These are phyloP conservation scores for Leptinotarsa tumamoca DNA, from an alignment of 2,888 invertebrate genomes.

Conservation along the genomic window DNA sequence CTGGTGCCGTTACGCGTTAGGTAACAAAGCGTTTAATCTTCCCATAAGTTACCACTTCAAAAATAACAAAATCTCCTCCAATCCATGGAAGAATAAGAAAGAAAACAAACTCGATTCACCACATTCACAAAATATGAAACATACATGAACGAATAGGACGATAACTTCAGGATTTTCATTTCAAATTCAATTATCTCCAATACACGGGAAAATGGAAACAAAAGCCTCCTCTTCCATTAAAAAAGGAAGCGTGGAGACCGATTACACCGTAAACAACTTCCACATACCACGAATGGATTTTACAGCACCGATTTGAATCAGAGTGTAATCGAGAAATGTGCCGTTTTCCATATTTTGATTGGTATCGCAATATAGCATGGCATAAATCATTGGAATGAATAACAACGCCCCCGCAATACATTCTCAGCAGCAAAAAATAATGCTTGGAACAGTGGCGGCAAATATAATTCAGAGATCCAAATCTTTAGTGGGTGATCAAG, in stretches of 20 bases:
- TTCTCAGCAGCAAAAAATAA: slow-evolving; percentile 29
- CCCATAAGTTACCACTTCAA: too few species aligned
- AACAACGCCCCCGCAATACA: slow-evolving; percentile 36
- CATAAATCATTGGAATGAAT: slow-evolving; percentile 57
- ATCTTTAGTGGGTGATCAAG: too few species aligned
- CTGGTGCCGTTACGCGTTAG: too few species aligned
- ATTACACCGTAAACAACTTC: slow-evolving; percentile 42
- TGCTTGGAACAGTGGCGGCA: slow-evolving; percentile 16
- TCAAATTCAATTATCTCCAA: slow-evolving; percentile 12
- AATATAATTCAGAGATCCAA: neutral
- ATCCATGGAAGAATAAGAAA: neutral
- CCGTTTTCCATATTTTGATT: slow-evolving; percentile 56
- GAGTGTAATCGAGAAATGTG: slow-evolving; percentile 54
- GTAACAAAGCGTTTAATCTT: too few species aligned
- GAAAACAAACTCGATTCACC: neutral
- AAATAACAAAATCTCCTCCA: too few species aligned
- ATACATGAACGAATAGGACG: neutral
- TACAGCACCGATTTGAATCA: slow-evolving; percentile 49
- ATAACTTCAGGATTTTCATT: slow-evolving; percentile 13
- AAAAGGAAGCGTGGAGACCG: slow-evolving; percentile 35
- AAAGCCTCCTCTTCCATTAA: slow-evolving; percentile 23
- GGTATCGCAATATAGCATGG: slow-evolving; percentile 52
- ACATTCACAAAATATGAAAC: neutral
- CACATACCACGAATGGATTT: slow-evolving; percentile 50
- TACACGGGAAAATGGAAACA: slow-evolving; percentile 24